Conservation (phyloP, 2,797 vertebrate genomes). For the Meda fulgida region DNA sequence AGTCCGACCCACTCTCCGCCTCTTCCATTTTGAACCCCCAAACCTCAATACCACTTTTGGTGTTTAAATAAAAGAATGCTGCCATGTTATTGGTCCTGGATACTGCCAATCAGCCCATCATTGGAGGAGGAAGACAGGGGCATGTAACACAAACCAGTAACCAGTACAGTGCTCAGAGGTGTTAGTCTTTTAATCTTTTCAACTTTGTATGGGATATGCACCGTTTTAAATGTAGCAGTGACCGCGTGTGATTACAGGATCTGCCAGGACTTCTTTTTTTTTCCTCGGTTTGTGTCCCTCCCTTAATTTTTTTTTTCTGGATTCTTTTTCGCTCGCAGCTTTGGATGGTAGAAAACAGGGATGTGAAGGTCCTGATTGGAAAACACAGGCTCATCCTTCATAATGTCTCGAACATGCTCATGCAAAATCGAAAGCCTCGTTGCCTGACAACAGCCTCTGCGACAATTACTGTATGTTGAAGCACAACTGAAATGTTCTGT, state of each 20-base stretch:
- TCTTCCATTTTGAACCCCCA: constrained; percentile 63
- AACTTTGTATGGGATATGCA: constrained; percentile 70
- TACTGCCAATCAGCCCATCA: constrained; percentile 78
- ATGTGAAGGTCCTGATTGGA: constrained; percentile 68
- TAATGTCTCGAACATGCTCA: constrained; percentile 66
- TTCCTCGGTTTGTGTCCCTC: constrained; percentile 12
- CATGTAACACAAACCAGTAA: constrained; percentile 65
- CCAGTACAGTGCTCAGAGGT: constrained; percentile 67
- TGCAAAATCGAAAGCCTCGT: constrained; percentile 48
- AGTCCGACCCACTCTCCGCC: constrained; percentile 63
- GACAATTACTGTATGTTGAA: constrained; percentile 76
- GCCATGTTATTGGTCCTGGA: constrained; percentile 80
- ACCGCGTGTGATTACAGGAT: constrained; percentile 68
- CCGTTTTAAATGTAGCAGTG: constrained; percentile 84
- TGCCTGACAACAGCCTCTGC: constrained; percentile 77
- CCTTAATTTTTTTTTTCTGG: constrained; percentile 62
- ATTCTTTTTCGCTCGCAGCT: constrained; percentile 63
- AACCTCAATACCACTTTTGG: constrained; percentile 74
- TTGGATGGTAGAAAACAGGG: constrained; percentile 63
- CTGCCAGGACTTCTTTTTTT: constrained; percentile 66
- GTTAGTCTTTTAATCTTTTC: constrained; percentile 74
- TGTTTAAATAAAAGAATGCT: constrained; percentile 78
- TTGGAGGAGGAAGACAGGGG: constrained; percentile 64
- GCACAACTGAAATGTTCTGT: constrained; percentile 72
- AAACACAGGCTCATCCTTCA: constrained; percentile 75